phyloP scores from a whole-genome alignment of 2,888 invertebrate genomes.

The Andrena marginata region DNA sequence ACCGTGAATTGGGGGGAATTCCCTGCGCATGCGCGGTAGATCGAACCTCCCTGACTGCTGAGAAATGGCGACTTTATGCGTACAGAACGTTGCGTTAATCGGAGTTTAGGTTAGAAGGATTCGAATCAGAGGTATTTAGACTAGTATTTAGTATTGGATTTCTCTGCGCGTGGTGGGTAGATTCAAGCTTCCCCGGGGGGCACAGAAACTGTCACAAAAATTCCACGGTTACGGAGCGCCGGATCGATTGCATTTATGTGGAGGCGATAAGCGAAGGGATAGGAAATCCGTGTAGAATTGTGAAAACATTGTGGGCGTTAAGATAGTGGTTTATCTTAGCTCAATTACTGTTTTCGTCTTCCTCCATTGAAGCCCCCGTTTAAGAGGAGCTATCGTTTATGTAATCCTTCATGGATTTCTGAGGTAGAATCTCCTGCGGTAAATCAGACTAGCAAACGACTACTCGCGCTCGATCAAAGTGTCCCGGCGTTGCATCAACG shows the following conservation, averaged over 20 bases:
- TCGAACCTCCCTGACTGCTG: not conserved
- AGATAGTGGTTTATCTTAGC: conserved; percentile 22
- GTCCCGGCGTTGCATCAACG: not conserved
- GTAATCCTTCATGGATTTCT: not conserved
- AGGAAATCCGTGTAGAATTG: conserved; percentile 16
- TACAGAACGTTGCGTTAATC: not conserved
- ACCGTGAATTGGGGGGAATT: not conserved
- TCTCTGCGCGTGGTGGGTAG: not conserved
- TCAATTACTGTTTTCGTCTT: conserved; percentile 15
- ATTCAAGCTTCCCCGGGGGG: not conserved
- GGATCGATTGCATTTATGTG: conserved; percentile 16
- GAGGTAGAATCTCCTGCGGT: not conserved
- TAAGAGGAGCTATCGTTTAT: conserved; percentile 7
- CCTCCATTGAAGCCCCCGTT: not conserved
- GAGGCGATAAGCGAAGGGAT: conserved; percentile 20
- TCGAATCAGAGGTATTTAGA: too few species aligned
- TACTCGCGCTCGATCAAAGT: not conserved
- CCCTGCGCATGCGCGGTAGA: not conserved
- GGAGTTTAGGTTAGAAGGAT: too few species aligned
- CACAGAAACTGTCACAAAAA: not conserved
- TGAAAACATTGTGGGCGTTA: conserved; percentile 18
- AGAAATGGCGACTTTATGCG: not conserved
- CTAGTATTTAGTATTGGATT: too few species aligned
- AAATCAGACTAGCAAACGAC: not conserved
- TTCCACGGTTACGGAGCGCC: not conserved